Conservation (phyloP, 2,888 invertebrate species). For the Drosophila acutilabella region DNA sequence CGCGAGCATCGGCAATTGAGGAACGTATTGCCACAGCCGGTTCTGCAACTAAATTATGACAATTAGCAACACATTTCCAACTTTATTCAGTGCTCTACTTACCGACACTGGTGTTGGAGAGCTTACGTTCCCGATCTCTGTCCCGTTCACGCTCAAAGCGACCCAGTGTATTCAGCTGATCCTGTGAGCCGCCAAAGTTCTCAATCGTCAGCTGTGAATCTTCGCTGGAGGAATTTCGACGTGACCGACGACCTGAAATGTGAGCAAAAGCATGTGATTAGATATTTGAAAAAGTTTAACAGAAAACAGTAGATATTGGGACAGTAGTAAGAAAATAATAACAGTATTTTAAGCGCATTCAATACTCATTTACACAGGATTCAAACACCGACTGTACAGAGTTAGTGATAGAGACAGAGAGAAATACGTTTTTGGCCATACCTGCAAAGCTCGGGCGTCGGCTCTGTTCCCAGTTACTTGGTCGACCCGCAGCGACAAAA, state of each 20-base stretch:
- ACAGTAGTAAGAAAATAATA: conserved; percentile 18
- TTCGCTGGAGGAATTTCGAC: conserved; percentile 93
- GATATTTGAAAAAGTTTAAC: background rate
- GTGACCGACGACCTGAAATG: conserved; percentile 89
- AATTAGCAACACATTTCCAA: background rate
- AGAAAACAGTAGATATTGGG: background rate
- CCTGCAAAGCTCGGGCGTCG: conserved; percentile 91
- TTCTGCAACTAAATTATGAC: conserved; percentile 82
- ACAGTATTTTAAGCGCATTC: conserved; percentile 20
- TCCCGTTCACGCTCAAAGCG: conserved; percentile 88
- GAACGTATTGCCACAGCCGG: conserved; percentile 90
- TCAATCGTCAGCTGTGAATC: conserved; percentile 96
- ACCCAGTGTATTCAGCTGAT: conserved; percentile 93
- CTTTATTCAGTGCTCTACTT: conserved; percentile 12
- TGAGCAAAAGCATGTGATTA: background rate
- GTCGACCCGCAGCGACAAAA: conserved; percentile 91
- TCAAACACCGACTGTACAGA: conserved; percentile 35
- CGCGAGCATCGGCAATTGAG: conserved; percentile 90
- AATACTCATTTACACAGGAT: conserved; percentile 32
- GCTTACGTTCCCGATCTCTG: conserved; percentile 84
- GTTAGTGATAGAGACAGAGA: background rate
- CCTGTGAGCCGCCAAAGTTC: conserved; percentile 97
- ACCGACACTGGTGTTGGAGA: conserved; percentile 84
- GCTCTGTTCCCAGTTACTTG: conserved; percentile 93
- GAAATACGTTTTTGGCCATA: conserved; percentile 51